Conservation (phyloP, 2,888 invertebrate species). For the Zaprionus bogoriensis region DNA sequence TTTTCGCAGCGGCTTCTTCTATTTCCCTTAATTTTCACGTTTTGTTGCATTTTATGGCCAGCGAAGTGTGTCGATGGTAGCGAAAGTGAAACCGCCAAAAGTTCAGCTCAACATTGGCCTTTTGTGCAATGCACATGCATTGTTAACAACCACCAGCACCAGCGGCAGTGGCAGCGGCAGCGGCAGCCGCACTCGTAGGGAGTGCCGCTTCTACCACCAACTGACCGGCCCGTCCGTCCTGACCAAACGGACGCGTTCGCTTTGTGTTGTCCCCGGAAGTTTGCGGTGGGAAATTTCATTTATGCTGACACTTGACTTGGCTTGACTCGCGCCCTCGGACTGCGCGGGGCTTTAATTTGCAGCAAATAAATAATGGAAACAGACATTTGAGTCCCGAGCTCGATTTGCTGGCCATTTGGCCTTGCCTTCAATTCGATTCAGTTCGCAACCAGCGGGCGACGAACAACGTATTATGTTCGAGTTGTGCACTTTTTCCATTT, state of each 20-base stretch:
- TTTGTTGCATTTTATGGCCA: constrained; percentile 68
- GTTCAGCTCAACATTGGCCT: constrained; percentile 36
- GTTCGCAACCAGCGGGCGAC: constrained; percentile 33
- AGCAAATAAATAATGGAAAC: constrained; percentile 74
- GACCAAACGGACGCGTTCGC: not conserved
- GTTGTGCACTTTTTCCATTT: constrained; percentile 67
- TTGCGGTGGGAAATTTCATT: constrained; percentile 80
- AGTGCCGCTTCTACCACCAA: not conserved
- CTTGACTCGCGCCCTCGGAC: constrained; percentile 38
- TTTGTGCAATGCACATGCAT: constrained; percentile 64
- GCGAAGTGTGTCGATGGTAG: constrained; percentile 71
- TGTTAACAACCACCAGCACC: constrained; percentile 53
- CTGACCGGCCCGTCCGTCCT: not conserved
- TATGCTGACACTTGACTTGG: constrained; percentile 79
- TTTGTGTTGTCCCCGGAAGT: constrained; percentile 62
- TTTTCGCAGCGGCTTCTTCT: not conserved
- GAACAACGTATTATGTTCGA: constrained; percentile 60
- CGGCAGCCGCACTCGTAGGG: not conserved
- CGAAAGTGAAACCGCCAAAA: constrained; percentile 72
- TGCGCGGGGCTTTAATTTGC: constrained; percentile 62
- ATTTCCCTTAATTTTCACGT: constrained; percentile 52
- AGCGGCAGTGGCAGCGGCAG: constrained; percentile 5
- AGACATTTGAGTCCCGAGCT: constrained; percentile 54
- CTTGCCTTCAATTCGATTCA: constrained; percentile 56
- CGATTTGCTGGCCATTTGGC: constrained; percentile 64